A percentile compares a stretch with the other conserved stretches of the same genome.
phyloP scores from a whole-genome alignment of 2,888 invertebrate species.

The Omphaloscelis lunosa region DNA sequence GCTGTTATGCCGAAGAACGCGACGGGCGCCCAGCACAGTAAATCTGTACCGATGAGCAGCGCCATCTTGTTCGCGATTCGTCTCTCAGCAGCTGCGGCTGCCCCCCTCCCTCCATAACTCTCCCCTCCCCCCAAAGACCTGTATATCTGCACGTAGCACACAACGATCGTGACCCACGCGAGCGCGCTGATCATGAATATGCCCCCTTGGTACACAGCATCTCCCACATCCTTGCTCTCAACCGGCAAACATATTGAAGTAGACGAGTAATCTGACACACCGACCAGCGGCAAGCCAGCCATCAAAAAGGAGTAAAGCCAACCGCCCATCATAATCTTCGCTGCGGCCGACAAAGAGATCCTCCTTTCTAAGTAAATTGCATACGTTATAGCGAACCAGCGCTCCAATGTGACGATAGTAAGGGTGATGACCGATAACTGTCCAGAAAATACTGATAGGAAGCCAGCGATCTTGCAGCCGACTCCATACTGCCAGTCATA shows the following conservation, averaged over 20 bases:
- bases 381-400: slow-evolving; percentile 96
- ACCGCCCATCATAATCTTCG: slow-evolving; percentile 94
- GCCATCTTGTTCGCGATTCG: slow-evolving; percentile 97
- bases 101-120: slow-evolving; percentile 91
- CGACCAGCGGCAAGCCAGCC: slow-evolving; percentile 95
- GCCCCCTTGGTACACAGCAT: slow-evolving; percentile 93
- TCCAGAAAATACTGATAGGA: slow-evolving; percentile 96
- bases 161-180: slow-evolving; percentile 95
- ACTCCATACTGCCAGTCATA: slow-evolving; percentile 96
- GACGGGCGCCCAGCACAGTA: slow-evolving; percentile 96
- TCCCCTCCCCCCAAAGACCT: slow-evolving; percentile 94
- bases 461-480: slow-evolving; percentile 96
- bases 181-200: slow-evolving; percentile 94
- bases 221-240: slow-evolving; percentile 93
- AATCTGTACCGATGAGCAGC: slow-evolving; percentile 96
- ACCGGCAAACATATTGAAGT: slow-evolving; percentile 97
- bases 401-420: slow-evolving; percentile 95
- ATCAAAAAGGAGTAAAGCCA: slow-evolving; percentile 95
- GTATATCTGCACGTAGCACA: slow-evolving; percentile 97
- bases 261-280: slow-evolving; percentile 96
- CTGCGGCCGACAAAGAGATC: slow-evolving; percentile 93
- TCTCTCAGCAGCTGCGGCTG: slow-evolving; percentile 92
- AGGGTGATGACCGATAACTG: slow-evolving; percentile 97
- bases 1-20: slow-evolving; percentile 97
- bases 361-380: slow-evolving; percentile 96